These are phyloP conservation scores for Macrostomum lignano DNA, from an alignment of 1,140 invertebrate genomes.

Conservation along the genomic window DNA sequence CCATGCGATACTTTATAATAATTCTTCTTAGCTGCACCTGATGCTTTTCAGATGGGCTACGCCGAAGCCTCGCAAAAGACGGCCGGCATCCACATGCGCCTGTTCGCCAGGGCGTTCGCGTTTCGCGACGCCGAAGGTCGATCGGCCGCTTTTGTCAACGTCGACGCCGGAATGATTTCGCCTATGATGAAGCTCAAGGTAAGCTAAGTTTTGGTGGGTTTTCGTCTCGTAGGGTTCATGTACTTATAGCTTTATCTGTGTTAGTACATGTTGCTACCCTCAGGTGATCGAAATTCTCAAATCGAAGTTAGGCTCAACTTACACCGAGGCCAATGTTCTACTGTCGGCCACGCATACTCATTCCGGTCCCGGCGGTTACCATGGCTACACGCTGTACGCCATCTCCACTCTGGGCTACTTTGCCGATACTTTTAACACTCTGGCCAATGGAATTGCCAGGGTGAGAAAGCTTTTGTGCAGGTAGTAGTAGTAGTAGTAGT, in stretches of 20 bases:
- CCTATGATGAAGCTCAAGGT: slow-evolving; percentile 41
- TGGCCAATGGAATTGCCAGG: slow-evolving; percentile 31
- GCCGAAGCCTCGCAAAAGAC: slow-evolving; percentile 51
- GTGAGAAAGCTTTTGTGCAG: too few species aligned
- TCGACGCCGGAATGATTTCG: slow-evolving; percentile 55
- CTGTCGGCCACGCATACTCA: slow-evolving; percentile 64
- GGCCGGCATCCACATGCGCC: slow-evolving; percentile 50
- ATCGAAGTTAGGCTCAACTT: slow-evolving; percentile 37
- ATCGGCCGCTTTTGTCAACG: slow-evolving; percentile 54
- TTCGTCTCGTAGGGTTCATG: too few species aligned
- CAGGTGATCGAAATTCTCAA: slow-evolving; percentile 43
- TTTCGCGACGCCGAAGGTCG: too few species aligned
- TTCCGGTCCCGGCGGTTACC: slow-evolving; percentile 51
- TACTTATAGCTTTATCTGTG: neutral
- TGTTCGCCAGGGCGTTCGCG: slow-evolving; percentile 56
- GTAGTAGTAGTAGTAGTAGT: too few species aligned
- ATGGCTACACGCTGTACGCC: slow-evolving; percentile 57
- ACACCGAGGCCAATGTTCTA: slow-evolving; percentile 47
- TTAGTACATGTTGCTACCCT: slow-evolving; percentile 5
- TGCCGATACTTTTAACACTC: slow-evolving; percentile 43
- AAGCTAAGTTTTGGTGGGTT: too few species aligned
- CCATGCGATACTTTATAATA: too few species aligned
- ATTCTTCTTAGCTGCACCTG: too few species aligned
- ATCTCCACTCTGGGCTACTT: slow-evolving; percentile 54
- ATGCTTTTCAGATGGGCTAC: slow-evolving; percentile 84